A percentile compares a stretch with the other conserved stretches of the same genome.
Conservation (phyloP, 2,113 vertebrate species). For the Mus spicilegus region DNA sequence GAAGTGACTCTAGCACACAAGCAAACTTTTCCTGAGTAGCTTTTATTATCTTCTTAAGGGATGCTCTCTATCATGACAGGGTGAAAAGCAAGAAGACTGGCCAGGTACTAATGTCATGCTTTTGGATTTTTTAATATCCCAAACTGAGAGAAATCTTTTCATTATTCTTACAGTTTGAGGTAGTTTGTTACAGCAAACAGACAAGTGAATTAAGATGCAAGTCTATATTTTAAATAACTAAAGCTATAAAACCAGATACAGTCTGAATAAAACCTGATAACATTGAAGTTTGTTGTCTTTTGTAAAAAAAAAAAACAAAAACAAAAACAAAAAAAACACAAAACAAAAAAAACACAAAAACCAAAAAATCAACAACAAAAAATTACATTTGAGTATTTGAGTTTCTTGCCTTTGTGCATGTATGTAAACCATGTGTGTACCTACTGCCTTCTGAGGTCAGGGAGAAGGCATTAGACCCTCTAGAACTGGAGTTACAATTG, state of each 20-base stretch:
- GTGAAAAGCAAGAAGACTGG: not conserved
- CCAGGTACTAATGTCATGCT: not conserved
- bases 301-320: not conserved
- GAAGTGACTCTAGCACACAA: not conserved
- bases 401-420: not conserved
- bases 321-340: no score
- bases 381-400: not conserved
- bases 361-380: no score
- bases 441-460: not conserved
- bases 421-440: not conserved
- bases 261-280: constrained; percentile 43
- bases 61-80: not conserved
- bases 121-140: not conserved
- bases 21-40: not conserved
- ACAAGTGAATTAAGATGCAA: not conserved
- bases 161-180: not conserved
- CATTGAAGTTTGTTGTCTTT: constrained; percentile 37
- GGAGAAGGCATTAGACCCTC: not conserved
- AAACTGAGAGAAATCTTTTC: not conserved
- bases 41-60: not conserved
- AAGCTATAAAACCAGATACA: constrained; percentile 48
- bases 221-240: constrained; percentile 65
- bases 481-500: not conserved
- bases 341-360: no score
- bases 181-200: not conserved